Evolutionary conservation across 2,888 invertebrate genomes (phyloP), one percentile per base, ranked within the genome.

Genomic region (Cryptocheilus praepositus): DNA sequence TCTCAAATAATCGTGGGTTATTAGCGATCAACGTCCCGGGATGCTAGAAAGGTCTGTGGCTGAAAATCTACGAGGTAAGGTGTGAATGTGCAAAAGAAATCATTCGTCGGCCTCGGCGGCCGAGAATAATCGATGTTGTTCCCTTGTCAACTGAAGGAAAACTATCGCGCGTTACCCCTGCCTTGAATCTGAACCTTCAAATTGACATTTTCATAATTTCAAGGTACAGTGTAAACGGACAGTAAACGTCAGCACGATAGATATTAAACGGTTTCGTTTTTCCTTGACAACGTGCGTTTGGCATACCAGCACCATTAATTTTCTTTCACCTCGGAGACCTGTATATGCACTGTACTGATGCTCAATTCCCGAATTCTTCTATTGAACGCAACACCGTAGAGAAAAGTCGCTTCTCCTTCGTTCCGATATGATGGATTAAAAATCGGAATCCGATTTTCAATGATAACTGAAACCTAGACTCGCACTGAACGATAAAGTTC

Each of bases 11-110:
- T 80, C 73, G 80, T 78, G 76, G 74, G 67, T 65, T 78, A 79
- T 36, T 75, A 78, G 81, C 81, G 78, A 76, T 79, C 82, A 77
- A 81, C 83, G 82, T 78, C 80, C 82, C 80, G 81, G 80, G 81
- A 83, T 83, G 79, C 74, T 79, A 82, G 81, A 83, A 71, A 82
- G 73, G 74, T 80, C 77, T 69, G 69, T 77, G 74, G 76, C 78
- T 72, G 74, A 81, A 82, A 82, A 78, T 73, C 76, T 77, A 81
- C 76, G 66, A 70, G 67, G 65, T 73, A 76, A 77, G 73, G 75
- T 70, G 77, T 70, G 69, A 67, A 68, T 78, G 68, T 65, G 77
- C 67, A 69, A 75, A 78, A 71, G 36, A 36, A 36, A 36, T 36
- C 8, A 36, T 36, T 36, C 67, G 59, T 74, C 73, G 66, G 59